phyloP scores from a whole-genome alignment of 1,140 invertebrate genomes.

The Trachymyrmex cornetzi region DNA sequence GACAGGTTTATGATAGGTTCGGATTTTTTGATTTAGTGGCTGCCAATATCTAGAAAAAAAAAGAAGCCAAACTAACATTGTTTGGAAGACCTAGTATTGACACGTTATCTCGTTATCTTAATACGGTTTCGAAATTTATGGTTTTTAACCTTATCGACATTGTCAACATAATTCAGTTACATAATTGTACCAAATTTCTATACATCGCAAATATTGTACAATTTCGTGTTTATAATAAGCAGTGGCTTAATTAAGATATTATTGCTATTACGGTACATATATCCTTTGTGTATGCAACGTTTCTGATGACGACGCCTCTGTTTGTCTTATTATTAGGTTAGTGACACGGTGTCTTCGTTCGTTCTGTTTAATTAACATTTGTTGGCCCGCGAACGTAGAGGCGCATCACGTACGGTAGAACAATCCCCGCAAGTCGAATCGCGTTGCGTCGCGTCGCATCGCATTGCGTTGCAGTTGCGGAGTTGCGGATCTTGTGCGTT shows the following conservation, averaged over 20 bases:
- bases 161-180: neutral
- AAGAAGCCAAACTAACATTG: too few relatives aligned
- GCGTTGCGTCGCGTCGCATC: neutral
- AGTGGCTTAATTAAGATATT: conserved; percentile 42
- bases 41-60: too few relatives aligned
- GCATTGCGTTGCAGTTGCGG: conserved; percentile 8
- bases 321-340: conserved; percentile 51
- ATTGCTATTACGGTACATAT: conserved; percentile 11
- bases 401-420: neutral
- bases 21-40: too few relatives aligned
- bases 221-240: neutral
- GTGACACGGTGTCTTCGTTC: conserved; percentile 31
- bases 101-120: neutral
- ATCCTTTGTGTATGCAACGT: conserved; percentile 30
- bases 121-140: neutral
- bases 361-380: conserved; percentile 62
- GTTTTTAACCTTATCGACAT: neutral
- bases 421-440: conserved; percentile 11
- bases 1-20: too few relatives aligned
- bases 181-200: neutral
- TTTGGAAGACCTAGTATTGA: neutral
- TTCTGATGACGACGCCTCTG: conserved; percentile 51
- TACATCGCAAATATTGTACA: neutral
- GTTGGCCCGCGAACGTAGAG: conserved; percentile 46
- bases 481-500: neutral